Percentiles rank a stretch among this genome's conserved stretches.
These are phyloP conservation scores for Sesamia nonagrioides DNA, from an alignment of 1,140 invertebrate genomes.

Conservation along the genomic window DNA sequence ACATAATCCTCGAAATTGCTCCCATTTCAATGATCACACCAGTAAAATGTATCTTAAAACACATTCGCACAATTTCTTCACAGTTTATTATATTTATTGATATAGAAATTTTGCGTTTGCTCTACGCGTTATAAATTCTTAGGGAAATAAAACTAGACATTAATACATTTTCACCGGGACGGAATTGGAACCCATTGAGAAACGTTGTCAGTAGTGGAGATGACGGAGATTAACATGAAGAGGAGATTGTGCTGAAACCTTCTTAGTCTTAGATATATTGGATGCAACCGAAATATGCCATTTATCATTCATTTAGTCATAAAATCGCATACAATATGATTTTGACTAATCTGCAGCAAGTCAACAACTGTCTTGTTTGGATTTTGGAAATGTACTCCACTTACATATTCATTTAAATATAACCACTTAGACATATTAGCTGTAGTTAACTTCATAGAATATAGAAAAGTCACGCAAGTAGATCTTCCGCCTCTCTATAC, in stretches of 20 bases:
- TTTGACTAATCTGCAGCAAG: too few species aligned
- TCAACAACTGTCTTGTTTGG: too few species aligned
- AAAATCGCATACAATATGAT: too few species aligned
- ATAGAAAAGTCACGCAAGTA: too few species aligned
- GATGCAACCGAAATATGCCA: too few species aligned
- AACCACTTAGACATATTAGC: too few species aligned
- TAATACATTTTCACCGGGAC: constrained; percentile 22
- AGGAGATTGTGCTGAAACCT: not conserved
- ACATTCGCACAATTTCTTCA: constrained; percentile 1
- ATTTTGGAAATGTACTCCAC: too few species aligned
- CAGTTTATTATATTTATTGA: constrained; percentile 21
- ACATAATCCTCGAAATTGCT: not conserved
- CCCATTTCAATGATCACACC: constrained; percentile 11
- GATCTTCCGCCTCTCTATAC: too few species aligned
- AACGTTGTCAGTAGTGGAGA: not conserved
- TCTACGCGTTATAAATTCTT: not conserved
- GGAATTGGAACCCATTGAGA: constrained; percentile 24
- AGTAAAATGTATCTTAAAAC: constrained; percentile 17
- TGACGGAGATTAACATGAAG: not conserved
- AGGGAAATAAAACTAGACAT: constrained; percentile 13
- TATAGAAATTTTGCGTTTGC: constrained; percentile 15
- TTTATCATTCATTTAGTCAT: not conserved
- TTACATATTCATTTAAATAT: too few species aligned
- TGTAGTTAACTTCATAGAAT: too few species aligned
- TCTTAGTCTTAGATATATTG: too few species aligned